Percentiles rank a stretch among this genome's conserved stretches.
Conservation (phyloP, 2,888 invertebrate species). For the Drosophila birchii region DNA sequence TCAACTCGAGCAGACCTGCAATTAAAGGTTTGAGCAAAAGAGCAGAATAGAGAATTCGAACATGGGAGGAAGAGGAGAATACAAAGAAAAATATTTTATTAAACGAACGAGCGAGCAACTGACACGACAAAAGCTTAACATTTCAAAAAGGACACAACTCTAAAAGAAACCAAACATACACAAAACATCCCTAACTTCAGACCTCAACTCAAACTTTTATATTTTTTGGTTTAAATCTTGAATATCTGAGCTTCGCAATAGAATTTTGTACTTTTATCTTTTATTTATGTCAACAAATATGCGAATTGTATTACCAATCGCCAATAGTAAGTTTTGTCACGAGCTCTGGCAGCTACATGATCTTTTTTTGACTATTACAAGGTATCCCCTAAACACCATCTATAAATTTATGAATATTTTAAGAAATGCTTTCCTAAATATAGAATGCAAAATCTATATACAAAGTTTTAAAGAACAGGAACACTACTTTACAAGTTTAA, state of each 20-base stretch:
- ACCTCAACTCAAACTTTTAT: neutral
- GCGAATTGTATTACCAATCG: too few relatives aligned
- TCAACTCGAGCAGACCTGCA: constrained; percentile 74
- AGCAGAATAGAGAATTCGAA: constrained; percentile 50
- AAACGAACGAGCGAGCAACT: constrained; percentile 22
- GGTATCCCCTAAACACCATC: too few relatives aligned
- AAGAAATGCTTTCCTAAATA: neutral
- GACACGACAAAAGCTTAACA: constrained; percentile 27
- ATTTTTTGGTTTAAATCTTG: neutral
- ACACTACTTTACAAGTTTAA: neutral
- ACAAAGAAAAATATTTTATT: neutral
- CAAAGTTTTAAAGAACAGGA: neutral
- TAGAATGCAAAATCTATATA: neutral
- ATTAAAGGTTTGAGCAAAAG: constrained; percentile 61
- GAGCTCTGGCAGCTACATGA: too few relatives aligned
- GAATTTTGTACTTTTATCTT: neutral
- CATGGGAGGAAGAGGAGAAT: constrained; percentile 11
- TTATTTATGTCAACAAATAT: too few relatives aligned
- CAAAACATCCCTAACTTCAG: neutral
- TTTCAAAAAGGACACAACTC: constrained; percentile 22
- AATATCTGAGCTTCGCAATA: neutral
- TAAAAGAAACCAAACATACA: neutral
- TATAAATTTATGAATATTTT: too few relatives aligned
- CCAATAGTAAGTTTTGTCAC: too few relatives aligned
- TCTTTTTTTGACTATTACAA: too few relatives aligned